Evolutionary conservation across 2,113 vertebrate genomes (phyloP).

Genomic region (Muntiacus muntjak): DNA sequence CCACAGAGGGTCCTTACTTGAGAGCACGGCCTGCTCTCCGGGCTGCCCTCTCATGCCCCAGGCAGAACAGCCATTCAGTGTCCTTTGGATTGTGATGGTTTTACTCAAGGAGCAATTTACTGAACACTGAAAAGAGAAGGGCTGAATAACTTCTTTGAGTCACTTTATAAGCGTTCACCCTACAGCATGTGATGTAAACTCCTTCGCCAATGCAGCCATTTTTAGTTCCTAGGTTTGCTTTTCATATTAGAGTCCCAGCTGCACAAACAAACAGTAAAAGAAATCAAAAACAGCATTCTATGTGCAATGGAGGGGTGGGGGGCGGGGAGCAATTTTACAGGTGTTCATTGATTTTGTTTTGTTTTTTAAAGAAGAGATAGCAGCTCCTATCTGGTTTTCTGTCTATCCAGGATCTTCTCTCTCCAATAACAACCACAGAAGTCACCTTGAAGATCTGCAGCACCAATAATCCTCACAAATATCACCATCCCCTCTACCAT

Average conservation of each 20-base stretch:
- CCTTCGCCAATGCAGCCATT: conserved; percentile 56
- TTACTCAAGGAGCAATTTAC: conserved; percentile 74
- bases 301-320: neutral
- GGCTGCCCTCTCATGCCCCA: neutral
- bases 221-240: conserved; percentile 75
- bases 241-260: conserved; percentile 69
- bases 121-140: conserved; percentile 66
- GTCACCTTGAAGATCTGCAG: neutral
- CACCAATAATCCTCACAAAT: fast-evolving
- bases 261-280: conserved; percentile 39
- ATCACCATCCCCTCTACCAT: neutral
- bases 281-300: conserved; percentile 63
- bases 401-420: neutral
- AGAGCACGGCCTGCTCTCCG: neutral
- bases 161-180: conserved; percentile 75
- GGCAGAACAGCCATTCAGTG: conserved; percentile 68
- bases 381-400: neutral
- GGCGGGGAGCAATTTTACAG: neutral
- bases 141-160: conserved; percentile 76
- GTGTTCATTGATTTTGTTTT: neutral
- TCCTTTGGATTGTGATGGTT: conserved; percentile 69
- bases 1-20: conserved; percentile 72
- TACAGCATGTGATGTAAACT: conserved; percentile 69
- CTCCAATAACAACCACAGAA: neutral
- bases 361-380: neutral